phyloP scores from a whole-genome alignment of 2,888 invertebrate genomes.

The Lomographa bimaculata region DNA sequence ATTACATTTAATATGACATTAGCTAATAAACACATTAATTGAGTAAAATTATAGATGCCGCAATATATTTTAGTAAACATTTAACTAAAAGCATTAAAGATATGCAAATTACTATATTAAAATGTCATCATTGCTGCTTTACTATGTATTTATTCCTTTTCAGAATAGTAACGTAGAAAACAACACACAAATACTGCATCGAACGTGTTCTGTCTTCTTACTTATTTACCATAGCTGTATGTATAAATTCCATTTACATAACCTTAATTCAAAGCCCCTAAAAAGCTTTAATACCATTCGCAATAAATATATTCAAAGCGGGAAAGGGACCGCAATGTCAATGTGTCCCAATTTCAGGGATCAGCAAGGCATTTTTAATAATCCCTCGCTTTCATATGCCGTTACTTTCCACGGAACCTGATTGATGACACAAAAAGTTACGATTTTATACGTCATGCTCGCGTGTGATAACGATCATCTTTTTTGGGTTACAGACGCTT shows the following conservation, averaged over 20 bases:
- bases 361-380: constrained; percentile 31
- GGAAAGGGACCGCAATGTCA: constrained; percentile 17
- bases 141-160: no score
- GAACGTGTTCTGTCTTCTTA: no score
- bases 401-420: constrained; percentile 28
- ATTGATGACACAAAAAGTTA: constrained; percentile 36
- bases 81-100: no score
- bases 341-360: constrained; percentile 27
- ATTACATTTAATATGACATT: no score
- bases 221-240: no score
- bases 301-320: constrained; percentile 18
- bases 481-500: constrained; percentile 11
- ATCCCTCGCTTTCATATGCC: constrained; percentile 27
- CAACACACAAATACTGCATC: no score
- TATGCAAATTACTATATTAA: no score
- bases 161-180: no score
- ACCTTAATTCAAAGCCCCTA: not conserved
- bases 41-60: no score
- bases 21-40: no score
- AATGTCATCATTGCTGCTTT: no score
- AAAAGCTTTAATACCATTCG: constrained; percentile 6
- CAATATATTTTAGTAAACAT: no score
- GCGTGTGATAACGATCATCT: constrained; percentile 18
- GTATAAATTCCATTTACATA: not conserved
- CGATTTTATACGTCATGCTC: constrained; percentile 17